Percentiles rank a stretch among this genome's conserved stretches.
Conservation (phyloP, 2,113 vertebrate species). For the Rhizomys pruinosus region DNA sequence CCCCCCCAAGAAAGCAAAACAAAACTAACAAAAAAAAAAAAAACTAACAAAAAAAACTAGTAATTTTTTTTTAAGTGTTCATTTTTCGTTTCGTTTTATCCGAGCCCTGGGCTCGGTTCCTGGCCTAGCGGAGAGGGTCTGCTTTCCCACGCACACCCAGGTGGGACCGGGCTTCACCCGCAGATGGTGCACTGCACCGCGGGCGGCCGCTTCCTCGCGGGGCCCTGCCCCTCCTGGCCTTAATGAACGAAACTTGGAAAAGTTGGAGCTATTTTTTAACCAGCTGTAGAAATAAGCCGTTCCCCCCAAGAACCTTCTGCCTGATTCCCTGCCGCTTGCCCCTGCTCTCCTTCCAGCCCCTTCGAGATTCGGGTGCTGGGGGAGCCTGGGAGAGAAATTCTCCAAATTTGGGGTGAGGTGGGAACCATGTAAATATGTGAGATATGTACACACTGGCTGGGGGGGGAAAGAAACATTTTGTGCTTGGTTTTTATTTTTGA, state of each 20-base stretch:
- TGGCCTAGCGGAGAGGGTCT: constrained; percentile 71
- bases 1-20: constrained; percentile 59
- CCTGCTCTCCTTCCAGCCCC: constrained; percentile 53
- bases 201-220: constrained; percentile 45
- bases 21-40: constrained; percentile 63
- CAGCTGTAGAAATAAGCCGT: constrained; percentile 79
- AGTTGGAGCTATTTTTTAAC: constrained; percentile 81
- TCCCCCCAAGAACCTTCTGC: constrained; percentile 70
- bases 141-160: constrained; percentile 53
- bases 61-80: constrained; percentile 56
- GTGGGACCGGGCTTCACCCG: constrained; percentile 42
- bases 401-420: constrained; percentile 74
- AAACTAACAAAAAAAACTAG: constrained; percentile 68
- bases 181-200: constrained; percentile 22
- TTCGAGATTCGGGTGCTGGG: constrained; percentile 30
- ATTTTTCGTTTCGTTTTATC: constrained; percentile 81
- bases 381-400: constrained; percentile 60
- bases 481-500: constrained; percentile 88
- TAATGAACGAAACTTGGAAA: constrained; percentile 79
- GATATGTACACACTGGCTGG: constrained; percentile 94
- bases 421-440: constrained; percentile 94
- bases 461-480: constrained; percentile 81
- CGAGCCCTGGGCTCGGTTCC: constrained; percentile 69
- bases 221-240: constrained; percentile 66
- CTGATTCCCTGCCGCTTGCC: constrained; percentile 59